These are phyloP conservation scores for Diplodus sargus DNA, from an alignment of 2,797 vertebrate species.

Conservation along the genomic window DNA sequence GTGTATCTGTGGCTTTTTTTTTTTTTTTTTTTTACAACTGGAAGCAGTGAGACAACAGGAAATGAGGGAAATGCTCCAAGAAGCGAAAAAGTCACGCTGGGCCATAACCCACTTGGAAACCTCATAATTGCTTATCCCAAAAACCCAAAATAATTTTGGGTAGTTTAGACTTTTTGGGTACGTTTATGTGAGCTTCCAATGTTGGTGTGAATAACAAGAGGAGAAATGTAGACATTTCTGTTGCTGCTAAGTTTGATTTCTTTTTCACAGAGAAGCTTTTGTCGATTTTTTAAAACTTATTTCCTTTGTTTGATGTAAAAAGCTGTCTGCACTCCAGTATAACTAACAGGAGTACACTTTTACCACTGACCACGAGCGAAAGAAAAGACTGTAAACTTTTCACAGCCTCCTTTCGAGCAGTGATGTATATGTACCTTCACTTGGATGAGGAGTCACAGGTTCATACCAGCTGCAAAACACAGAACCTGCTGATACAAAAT, in stretches of 20 bases:
- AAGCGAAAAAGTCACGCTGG: no score
- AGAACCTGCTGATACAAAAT: slow-evolving; percentile 4
- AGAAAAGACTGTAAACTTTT: neutral
- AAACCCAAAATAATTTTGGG: no score
- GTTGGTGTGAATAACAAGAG: neutral
- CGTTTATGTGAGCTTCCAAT: neutral
- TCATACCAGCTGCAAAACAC: neutral
- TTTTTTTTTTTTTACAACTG: neutral
- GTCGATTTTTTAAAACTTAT: neutral
- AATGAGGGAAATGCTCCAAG: neutral
- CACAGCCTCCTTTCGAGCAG: neutral
- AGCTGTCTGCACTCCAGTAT: neutral
- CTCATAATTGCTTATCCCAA: no score
- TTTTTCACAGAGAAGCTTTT: neutral
- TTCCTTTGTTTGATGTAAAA: neutral
- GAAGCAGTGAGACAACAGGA: neutral
- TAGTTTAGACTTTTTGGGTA: neutral
- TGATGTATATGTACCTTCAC: neutral
- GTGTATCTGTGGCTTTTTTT: neutral
- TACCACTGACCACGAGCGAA: neutral
- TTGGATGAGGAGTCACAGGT: neutral
- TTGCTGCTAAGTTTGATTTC: neutral
- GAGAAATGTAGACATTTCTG: neutral
- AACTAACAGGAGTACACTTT: neutral
- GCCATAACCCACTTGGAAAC: no score